Base-by-base conservation (phyloP, 1,140 invertebrate species). In the Drosophila busckii region DNA sequence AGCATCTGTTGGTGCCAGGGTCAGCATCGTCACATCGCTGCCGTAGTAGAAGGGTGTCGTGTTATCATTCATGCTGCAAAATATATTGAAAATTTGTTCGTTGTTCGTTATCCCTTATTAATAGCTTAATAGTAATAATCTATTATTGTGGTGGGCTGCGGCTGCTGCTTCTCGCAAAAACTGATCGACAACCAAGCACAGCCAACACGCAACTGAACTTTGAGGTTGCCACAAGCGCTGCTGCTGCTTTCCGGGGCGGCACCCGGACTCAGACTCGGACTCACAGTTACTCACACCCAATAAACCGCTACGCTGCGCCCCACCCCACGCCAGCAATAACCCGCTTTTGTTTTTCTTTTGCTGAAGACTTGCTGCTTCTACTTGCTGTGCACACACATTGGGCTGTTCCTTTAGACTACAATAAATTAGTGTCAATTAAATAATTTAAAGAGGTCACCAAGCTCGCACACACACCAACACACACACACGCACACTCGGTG, bases 391-490 rank as follows among this genome's bases (percentile, higher is more conserved):
- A 38, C 13, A 17, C 9, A 20, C 20, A 32, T 31, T 40, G 25
- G n/a, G 20, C 23, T 26, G 37, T 55, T 71, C 42, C 61, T 65
- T 68, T 38, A 26, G 28, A 62, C 61, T 65, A 67, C 67, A 62
- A 49, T 85, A 85, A 85, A 85, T 85, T 85, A 85, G 73, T 85
- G 83, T 85, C 83, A 85, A 85, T 85, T 85, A 85, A 85, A 83
- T 85, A 85, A 85, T 85, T 85, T 85, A 83, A 85, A 84, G 70
- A 65, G 83, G 83, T 85, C 82, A 84, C n/a, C n/a, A n/a, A n/a
- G n/a, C n/a, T n/a, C n/a, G n/a, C 60, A 56, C 26, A 53, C 34
- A 34, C 19, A 37, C 55, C 22, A 17, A 37, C 25, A 26, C 19
- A 34, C 19, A 20, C 37, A 16, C 5, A 19, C 7, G 15, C 12